Conservation (phyloP, 2,888 invertebrate genomes). For the Epsilonema sp. region DNA sequence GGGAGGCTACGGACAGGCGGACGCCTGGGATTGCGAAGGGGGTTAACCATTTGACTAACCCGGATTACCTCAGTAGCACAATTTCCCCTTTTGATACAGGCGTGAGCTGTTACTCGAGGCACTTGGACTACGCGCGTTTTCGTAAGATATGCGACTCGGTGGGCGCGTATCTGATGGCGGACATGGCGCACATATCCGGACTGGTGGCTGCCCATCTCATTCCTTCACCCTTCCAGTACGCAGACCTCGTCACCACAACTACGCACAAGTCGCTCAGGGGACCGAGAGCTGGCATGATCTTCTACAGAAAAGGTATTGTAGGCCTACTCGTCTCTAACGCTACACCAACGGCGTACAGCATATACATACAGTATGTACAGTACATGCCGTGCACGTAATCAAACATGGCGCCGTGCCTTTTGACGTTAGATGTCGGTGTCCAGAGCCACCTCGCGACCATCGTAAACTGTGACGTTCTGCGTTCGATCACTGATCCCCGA, state of each 20-base stretch:
- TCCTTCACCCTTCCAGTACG: constrained; percentile 68
- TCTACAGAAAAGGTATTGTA: constrained; percentile 54
- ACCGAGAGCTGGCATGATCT: constrained; percentile 58
- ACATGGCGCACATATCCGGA: constrained; percentile 90
- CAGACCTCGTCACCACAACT: constrained; percentile 78
- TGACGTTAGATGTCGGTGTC: too few relatives aligned
- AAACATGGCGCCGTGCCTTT: too few relatives aligned
- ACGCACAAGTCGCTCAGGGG: constrained; percentile 75
- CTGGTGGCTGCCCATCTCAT: constrained; percentile 72
- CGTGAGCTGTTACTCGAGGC: constrained; percentile 74
- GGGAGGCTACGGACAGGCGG: too few relatives aligned
- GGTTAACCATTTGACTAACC: too few relatives aligned
- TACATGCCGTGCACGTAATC: too few relatives aligned
- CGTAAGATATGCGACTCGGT: constrained; percentile 51
- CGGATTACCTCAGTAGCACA: constrained; percentile 60
- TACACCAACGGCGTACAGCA: too few relatives aligned
- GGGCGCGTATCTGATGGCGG: constrained; percentile 63
- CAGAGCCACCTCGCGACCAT: too few relatives aligned
- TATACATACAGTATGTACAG: too few relatives aligned
- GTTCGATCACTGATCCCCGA: too few relatives aligned
- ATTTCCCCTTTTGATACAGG: constrained; percentile 30
- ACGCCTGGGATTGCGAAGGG: too few relatives aligned
- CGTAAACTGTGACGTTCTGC: too few relatives aligned
- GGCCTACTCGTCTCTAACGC: constrained; percentile 12
- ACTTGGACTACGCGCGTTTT: constrained; percentile 73